Conservation (phyloP, 2,797 vertebrate genomes). For the Anguilla pacifica region DNA sequence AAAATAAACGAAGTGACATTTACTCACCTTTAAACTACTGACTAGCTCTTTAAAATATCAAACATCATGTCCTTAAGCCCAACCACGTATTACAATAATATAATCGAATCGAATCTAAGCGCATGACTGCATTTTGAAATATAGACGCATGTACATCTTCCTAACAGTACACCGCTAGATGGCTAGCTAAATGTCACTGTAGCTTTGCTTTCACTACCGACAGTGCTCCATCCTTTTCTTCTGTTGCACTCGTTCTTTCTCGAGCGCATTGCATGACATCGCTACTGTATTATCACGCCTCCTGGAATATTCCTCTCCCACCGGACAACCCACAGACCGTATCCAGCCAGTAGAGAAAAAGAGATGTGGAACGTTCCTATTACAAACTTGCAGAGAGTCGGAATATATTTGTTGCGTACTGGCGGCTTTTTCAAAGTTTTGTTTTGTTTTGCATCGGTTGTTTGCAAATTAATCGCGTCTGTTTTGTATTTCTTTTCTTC, state of each 20-base stretch:
- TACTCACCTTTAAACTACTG: slow-evolving; percentile 32
- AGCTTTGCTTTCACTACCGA: neutral
- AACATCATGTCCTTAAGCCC: slow-evolving; percentile 19
- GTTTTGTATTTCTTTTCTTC: neutral
- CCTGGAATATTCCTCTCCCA: slow-evolving; percentile 37
- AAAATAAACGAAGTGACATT: slow-evolving; percentile 22
- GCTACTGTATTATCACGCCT: slow-evolving; percentile 27
- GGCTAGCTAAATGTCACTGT: neutral
- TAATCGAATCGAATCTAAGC: neutral
- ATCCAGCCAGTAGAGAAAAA: slow-evolving; percentile 5
- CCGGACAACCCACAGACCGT: slow-evolving; percentile 19
- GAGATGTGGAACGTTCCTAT: neutral
- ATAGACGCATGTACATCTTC: neutral
- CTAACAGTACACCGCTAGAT: neutral
- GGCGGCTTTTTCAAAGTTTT: slow-evolving; percentile 32
- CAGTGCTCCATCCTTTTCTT: neutral
- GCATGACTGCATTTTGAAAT: neutral
- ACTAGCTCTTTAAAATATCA: slow-evolving; percentile 20
- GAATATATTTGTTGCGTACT: slow-evolving; percentile 53
- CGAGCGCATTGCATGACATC: slow-evolving; percentile 21
- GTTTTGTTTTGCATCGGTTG: slow-evolving; percentile 16
- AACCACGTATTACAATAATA: neutral
- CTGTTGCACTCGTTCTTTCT: slow-evolving; percentile 23
- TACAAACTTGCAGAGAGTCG: slow-evolving; percentile 31
- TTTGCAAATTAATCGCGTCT: neutral